These are phyloP conservation scores for Epinotia nisella DNA, from an alignment of 2,888 invertebrate species.

Conservation along the genomic window DNA sequence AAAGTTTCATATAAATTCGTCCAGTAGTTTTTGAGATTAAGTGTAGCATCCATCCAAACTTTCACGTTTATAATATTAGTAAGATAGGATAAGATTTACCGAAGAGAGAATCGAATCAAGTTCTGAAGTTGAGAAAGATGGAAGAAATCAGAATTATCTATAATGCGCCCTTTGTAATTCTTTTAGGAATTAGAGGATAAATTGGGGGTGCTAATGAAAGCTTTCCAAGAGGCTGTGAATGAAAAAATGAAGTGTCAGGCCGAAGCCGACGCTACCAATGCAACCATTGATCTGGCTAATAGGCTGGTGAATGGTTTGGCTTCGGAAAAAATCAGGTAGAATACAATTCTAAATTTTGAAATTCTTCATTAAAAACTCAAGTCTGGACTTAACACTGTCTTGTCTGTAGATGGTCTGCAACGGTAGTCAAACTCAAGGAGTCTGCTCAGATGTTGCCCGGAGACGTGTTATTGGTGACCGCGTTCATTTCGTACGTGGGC, in stretches of 20 bases:
- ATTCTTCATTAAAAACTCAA: neutral
- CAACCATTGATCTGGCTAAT: slow-evolving; percentile 96
- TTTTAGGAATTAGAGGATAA: slow-evolving; percentile 89
- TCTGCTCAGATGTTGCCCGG: slow-evolving; percentile 93
- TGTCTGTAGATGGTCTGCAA: slow-evolving; percentile 72
- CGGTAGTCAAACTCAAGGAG: slow-evolving; percentile 85
- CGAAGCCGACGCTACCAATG: slow-evolving; percentile 95
- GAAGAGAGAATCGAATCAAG: neutral
- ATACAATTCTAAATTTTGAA: neutral
- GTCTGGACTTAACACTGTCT: neutral
- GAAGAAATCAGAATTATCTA: neutral
- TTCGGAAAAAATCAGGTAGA: slow-evolving; percentile 90
- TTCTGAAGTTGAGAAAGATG: neutral
- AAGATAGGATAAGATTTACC: too few relatives aligned
- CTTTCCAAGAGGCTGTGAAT: slow-evolving; percentile 93
- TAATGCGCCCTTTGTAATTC: neutral
- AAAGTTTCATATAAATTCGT: too few relatives aligned
- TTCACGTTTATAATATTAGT: too few relatives aligned
- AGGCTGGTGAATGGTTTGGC: slow-evolving; percentile 96
- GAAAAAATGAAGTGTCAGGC: slow-evolving; percentile 96
- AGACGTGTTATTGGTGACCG: slow-evolving; percentile 94
- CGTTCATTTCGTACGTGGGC: slow-evolving; percentile 97
- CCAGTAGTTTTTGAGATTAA: too few relatives aligned
- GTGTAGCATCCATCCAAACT: too few relatives aligned
- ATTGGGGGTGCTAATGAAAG: slow-evolving; percentile 89